Evolutionary conservation across 2,888 invertebrate genomes (phyloP).

Genomic region (Parascotia fuliginaria): DNA sequence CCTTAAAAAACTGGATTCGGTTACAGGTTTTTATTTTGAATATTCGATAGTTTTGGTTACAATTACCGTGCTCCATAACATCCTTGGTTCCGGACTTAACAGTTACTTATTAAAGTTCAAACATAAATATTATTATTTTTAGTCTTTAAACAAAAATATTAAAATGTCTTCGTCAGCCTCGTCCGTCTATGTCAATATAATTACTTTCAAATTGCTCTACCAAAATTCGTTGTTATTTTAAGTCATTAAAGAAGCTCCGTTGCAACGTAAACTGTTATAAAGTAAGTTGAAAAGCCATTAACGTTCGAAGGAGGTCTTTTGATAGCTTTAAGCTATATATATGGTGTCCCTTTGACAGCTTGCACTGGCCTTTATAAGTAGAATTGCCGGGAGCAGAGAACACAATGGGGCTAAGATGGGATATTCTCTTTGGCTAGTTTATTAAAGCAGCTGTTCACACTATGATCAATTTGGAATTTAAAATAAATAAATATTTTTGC

Average conservation of each 20-base stretch:
- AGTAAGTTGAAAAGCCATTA: slow-evolving; percentile 52
- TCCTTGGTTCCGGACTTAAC: too few species aligned
- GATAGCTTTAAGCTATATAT: slow-evolving; percentile 47
- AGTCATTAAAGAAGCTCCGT: slow-evolving; percentile 45
- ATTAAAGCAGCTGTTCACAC: slow-evolving; percentile 2
- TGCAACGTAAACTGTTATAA: slow-evolving; percentile 55
- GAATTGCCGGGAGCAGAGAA: slow-evolving; percentile 19
- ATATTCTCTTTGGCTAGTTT: slow-evolving; percentile 22
- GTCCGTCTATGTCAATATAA: too few species aligned
- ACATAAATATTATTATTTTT: too few species aligned
- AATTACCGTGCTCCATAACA: too few species aligned
- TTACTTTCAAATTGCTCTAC: slow-evolving; percentile 45
- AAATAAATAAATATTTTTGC: too few species aligned
- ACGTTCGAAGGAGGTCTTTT: slow-evolving; percentile 34
- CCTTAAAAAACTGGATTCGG: too few species aligned
- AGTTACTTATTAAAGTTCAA: too few species aligned
- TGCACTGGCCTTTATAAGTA: slow-evolving; percentile 33
- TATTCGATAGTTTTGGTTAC: too few species aligned
- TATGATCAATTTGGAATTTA: not conserved
- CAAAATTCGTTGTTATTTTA: slow-evolving; percentile 49
- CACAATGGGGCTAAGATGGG: slow-evolving; percentile 25
- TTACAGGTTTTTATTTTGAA: too few species aligned
- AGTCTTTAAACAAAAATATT: too few species aligned
- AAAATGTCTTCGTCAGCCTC: too few species aligned
- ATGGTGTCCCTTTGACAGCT: slow-evolving; percentile 42